Evolutionary conservation across 2,888 invertebrate genomes (phyloP).

Genomic region (Erebia ligea): DNA sequence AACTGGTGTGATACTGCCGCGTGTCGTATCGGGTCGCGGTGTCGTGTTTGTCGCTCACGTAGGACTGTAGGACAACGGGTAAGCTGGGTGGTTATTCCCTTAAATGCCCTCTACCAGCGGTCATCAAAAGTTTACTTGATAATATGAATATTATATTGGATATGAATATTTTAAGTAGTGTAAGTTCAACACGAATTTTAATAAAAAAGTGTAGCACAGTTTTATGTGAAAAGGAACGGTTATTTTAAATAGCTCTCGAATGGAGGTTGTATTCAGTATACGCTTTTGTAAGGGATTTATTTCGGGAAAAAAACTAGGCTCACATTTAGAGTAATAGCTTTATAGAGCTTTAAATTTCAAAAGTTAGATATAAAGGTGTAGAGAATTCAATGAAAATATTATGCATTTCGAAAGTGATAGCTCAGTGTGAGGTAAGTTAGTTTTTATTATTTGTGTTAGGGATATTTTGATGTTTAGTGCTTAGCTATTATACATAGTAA

Average conservation of each 20-base stretch:
- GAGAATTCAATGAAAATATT: slow-evolving; percentile 8
- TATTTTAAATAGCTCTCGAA: slow-evolving; percentile 22
- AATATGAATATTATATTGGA: neutral
- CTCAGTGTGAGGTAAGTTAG: no score
- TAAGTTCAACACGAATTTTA: neutral
- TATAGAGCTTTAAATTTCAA: slow-evolving; percentile 3
- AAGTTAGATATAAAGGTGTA: neutral
- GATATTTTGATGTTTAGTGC: no score
- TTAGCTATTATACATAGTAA: no score
- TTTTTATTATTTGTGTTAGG: no score
- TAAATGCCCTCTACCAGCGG: no score
- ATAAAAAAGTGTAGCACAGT: slow-evolving; percentile 24
- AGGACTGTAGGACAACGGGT: no score
- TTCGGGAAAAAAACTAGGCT: slow-evolving; percentile 1
- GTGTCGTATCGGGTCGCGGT: no score
- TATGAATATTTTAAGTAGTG: neutral
- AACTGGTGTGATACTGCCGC: no score
- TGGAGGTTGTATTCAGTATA: slow-evolving; percentile 21
- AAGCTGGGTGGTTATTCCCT: no score
- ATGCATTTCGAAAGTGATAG: slow-evolving; percentile 3
- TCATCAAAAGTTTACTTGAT: no score
- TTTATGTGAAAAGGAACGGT: slow-evolving; percentile 21
- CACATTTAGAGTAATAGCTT: neutral
- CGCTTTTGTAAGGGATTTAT: slow-evolving; percentile 17
- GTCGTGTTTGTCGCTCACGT: no score